These are phyloP conservation scores for Caenorhabditis afra DNA, from an alignment of 2,888 invertebrate genomes.

Conservation along the genomic window DNA sequence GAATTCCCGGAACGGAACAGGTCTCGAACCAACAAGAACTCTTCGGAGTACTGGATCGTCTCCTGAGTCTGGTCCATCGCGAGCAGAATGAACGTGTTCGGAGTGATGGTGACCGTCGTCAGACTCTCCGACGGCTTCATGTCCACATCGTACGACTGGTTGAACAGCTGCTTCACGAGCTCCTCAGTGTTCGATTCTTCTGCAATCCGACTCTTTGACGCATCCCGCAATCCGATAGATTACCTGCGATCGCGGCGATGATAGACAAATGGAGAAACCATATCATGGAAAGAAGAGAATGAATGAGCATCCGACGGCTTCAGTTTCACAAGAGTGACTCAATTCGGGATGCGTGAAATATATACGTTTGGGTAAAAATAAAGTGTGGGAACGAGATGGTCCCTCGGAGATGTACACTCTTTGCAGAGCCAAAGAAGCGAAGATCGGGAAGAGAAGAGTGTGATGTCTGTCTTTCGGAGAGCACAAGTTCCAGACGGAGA, in stretches of 20 bases:
- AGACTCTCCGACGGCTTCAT: constrained; percentile 55
- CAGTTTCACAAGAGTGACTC: neutral
- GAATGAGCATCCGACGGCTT: constrained; percentile 10
- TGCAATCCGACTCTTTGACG: constrained; percentile 6
- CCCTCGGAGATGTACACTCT: constrained; percentile 5
- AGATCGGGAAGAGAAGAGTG: neutral
- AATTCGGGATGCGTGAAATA: constrained; percentile 23
- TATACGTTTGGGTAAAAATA: constrained; percentile 33
- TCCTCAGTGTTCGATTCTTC: constrained; percentile 37
- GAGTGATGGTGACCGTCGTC: constrained; percentile 60
- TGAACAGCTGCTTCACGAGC: constrained; percentile 32
- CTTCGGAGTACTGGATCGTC: constrained; percentile 68
- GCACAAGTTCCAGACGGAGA: too few relatives aligned
- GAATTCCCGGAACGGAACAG: neutral
- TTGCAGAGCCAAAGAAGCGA: too few relatives aligned
- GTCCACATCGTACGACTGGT: constrained; percentile 43
- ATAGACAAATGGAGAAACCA: constrained; percentile 17
- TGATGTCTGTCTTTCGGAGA: too few relatives aligned
- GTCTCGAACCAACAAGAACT: constrained; percentile 62
- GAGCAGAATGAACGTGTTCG: constrained; percentile 65
- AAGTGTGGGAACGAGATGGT: constrained; percentile 42
- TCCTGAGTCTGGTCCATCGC: constrained; percentile 72
- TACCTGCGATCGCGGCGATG: constrained; percentile 28
- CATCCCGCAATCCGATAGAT: too few relatives aligned
- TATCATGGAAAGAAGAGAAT: constrained; percentile 24